These are phyloP conservation scores for Cydia amplana DNA, from an alignment of 1,140 invertebrate genomes.

Conservation along the genomic window DNA sequence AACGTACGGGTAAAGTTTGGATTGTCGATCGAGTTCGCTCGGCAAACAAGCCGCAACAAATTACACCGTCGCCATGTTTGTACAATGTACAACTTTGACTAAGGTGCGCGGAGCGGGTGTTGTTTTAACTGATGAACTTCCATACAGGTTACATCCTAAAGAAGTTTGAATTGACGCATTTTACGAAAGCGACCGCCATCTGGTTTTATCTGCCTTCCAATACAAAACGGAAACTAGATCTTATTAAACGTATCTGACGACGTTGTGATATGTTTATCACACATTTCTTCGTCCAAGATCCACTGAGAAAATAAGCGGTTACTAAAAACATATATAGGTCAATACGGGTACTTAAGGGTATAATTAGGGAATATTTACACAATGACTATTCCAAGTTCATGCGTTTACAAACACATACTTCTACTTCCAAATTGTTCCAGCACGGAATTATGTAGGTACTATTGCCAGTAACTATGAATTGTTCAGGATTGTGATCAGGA, in stretches of 20 bases:
- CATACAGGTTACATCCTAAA: neutral
- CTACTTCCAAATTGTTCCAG: too few relatives aligned
- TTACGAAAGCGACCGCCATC: too few relatives aligned
- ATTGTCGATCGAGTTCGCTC: neutral
- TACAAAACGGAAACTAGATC: too few relatives aligned
- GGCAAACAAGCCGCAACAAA: constrained; percentile 19
- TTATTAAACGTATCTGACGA: neutral
- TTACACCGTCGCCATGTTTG: constrained; percentile 18
- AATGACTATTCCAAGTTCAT: too few relatives aligned
- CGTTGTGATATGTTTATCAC: neutral
- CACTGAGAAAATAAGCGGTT: neutral
- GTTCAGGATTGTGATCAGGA: too few relatives aligned
- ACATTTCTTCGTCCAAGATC: neutral
- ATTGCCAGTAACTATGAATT: too few relatives aligned
- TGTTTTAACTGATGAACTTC: neutral
- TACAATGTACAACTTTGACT: constrained; percentile 28
- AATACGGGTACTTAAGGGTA: too few relatives aligned
- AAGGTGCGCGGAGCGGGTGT: neutral
- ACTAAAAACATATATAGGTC: neutral
- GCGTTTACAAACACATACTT: too few relatives aligned
- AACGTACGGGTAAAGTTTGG: neutral
- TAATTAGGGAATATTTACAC: too few relatives aligned
- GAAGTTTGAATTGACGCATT: neutral
- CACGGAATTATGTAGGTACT: too few relatives aligned
- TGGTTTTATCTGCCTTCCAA: too few relatives aligned